Percentiles rank a stretch among this genome's conserved stretches.
Evolutionary conservation across 2,888 invertebrate genomes (phyloP).

Genomic region (Acrocyrtus sp.): DNA sequence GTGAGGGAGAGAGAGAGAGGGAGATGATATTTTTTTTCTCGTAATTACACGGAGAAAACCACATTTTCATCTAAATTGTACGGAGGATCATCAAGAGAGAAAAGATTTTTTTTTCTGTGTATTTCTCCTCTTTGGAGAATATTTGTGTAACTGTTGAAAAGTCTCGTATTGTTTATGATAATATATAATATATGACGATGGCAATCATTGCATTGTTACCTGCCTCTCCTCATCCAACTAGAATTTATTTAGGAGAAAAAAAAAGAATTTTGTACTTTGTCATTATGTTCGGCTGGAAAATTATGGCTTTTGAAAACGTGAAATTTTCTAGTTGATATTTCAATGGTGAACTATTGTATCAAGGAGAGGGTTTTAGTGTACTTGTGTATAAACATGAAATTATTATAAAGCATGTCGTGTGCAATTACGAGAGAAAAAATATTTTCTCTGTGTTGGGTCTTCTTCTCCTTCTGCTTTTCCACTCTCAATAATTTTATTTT

Average conservation of each 20-base stretch:
- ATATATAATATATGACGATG: neutral
- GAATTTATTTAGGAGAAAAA: slow-evolving; percentile 17
- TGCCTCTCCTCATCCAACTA: slow-evolving; percentile 20
- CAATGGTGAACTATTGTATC: slow-evolving; percentile 46
- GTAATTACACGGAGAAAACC: slow-evolving; percentile 52
- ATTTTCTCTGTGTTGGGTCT: too few relatives aligned
- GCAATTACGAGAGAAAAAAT: too few relatives aligned
- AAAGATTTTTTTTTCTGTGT: slow-evolving; percentile 2
- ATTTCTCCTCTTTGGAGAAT: slow-evolving; percentile 2
- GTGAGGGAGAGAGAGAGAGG: too few relatives aligned
- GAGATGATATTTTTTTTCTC: slow-evolving; percentile 37
- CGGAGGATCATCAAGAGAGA: neutral
- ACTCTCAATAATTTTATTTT: too few relatives aligned
- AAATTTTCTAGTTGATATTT: slow-evolving; percentile 15
- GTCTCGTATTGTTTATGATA: neutral
- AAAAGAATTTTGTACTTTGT: slow-evolving; percentile 47
- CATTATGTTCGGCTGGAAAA: slow-evolving; percentile 53
- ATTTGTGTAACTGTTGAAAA: slow-evolving; percentile 16
- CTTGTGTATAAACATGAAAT: too few relatives aligned
- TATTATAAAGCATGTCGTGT: too few relatives aligned
- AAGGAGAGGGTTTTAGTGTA: neutral
- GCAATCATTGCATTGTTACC: too few relatives aligned
- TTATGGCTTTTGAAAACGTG: slow-evolving; percentile 39
- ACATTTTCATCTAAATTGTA: slow-evolving; percentile 49
- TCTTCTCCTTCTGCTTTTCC: too few relatives aligned